Conservation (phyloP, 2,113 vertebrate species). For the Psettodes erumei region DNA sequence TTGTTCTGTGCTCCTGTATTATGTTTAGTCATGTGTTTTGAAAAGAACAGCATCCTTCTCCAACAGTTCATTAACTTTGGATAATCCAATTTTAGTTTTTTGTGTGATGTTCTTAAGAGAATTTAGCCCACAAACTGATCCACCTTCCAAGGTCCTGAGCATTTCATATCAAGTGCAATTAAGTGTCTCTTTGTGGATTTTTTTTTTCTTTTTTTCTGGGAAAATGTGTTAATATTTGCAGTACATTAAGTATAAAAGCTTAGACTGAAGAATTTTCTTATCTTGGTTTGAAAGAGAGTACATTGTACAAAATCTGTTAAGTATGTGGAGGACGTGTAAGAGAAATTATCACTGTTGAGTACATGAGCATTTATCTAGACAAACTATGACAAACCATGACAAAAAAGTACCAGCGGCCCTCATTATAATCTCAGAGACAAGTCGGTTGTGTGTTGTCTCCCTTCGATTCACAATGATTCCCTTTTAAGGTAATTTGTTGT, state of each 20-base stretch:
- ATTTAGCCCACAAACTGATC: conserved; percentile 21
- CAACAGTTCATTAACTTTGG: conserved; percentile 52
- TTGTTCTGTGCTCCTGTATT: conserved; percentile 43
- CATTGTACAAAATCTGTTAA: conserved; percentile 15
- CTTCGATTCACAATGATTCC: background rate
- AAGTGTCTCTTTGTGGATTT: conserved; percentile 27
- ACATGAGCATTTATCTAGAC: background rate
- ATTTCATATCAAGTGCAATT: conserved; percentile 61
- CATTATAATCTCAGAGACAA: background rate
- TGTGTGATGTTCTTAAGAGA: conserved; percentile 31
- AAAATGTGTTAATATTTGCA: conserved; percentile 49
- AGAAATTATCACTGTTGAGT: conserved; percentile 14
- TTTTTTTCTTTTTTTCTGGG: conserved; percentile 1
- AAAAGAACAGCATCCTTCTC: conserved; percentile 43
- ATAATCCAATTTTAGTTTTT: conserved; percentile 28
- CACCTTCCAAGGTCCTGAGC: conserved; percentile 2
- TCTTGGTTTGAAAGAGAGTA: conserved; percentile 34
- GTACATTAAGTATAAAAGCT: conserved; percentile 34
- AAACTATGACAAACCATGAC: conserved; percentile 28
- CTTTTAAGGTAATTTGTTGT: conserved; percentile 10
- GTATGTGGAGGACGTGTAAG: conserved; percentile 9
- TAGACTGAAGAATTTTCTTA: conserved; percentile 22
- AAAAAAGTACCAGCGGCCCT: conserved; percentile 13
- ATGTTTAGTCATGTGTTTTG: conserved; percentile 43
- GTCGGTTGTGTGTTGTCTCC: background rate